These are phyloP conservation scores for Thryonomys swinderianus DNA, from an alignment of 2,113 vertebrate species.

Conservation along the genomic window DNA sequence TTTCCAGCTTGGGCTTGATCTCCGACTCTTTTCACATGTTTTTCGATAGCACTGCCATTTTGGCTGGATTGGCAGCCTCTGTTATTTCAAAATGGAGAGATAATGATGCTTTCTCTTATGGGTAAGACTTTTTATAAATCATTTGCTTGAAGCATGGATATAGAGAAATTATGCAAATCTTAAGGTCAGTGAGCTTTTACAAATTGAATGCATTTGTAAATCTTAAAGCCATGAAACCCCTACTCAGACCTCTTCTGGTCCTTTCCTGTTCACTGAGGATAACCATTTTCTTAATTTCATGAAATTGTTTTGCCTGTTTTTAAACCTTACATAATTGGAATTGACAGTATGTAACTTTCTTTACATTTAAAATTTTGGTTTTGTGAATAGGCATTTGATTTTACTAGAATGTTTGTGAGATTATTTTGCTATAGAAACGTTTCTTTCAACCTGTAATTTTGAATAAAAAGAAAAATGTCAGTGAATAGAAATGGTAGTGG, in stretches of 20 bases:
- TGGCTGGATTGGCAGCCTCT: slow-evolving; percentile 97
- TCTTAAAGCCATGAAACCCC: not conserved
- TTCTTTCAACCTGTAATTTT: not conserved
- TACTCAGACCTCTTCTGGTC: not conserved
- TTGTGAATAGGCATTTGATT: not conserved
- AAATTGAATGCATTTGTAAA: not conserved
- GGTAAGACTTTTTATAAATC: slow-evolving; percentile 88
- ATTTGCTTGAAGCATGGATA: slow-evolving; percentile 44
- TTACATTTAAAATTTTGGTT: not conserved
- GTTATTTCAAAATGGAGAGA: slow-evolving; percentile 98
- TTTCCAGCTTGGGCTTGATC: slow-evolving; percentile 96
- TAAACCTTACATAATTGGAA: not conserved
- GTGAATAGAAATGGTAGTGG: not conserved
- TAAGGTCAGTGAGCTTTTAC: not conserved
- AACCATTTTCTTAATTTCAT: not conserved
- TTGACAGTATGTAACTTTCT: not conserved
- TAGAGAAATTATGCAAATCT: not conserved
- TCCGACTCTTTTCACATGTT: slow-evolving; percentile 99
- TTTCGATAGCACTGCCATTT: slow-evolving; percentile 98
- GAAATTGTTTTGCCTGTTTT: not conserved
- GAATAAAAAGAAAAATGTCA: not conserved
- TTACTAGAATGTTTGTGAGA: slow-evolving; percentile 8
- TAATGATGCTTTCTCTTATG: slow-evolving; percentile 98
- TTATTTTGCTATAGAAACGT: not conserved
- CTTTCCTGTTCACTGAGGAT: not conserved